Conservation (phyloP, 2,888 invertebrate species). For the Leptarthrus brevirostris region DNA sequence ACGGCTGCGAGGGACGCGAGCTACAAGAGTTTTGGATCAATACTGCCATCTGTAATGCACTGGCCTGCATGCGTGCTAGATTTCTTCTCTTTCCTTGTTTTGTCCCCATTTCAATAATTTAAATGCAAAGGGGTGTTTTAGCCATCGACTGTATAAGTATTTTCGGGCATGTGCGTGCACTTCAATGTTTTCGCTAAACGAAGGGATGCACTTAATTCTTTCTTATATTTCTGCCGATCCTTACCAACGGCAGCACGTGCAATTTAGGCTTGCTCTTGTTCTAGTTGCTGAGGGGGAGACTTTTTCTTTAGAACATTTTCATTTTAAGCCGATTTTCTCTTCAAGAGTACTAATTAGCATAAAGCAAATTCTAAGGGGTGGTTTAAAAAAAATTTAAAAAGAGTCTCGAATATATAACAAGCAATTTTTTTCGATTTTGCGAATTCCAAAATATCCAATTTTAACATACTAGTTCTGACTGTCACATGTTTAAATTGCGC, state of each 20-base stretch:
- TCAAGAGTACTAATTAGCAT: constrained; percentile 19
- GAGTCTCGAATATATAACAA: no score
- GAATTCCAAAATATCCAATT: no score
- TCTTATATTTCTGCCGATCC: constrained; percentile 18
- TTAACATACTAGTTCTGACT: no score
- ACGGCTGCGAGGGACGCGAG: background rate
- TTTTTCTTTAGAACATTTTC: constrained; percentile 16
- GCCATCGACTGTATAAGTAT: background rate
- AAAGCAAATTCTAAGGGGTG: background rate
- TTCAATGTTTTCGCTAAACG: constrained; percentile 3
- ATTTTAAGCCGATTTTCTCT: constrained; percentile 44
- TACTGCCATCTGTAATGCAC: constrained; percentile 46
- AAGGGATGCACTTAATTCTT: constrained; percentile 38
- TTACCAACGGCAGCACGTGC: constrained; percentile 48
- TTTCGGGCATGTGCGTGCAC: constrained; percentile 40
- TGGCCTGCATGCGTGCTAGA: constrained; percentile 40
- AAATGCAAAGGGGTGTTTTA: constrained; percentile 25
- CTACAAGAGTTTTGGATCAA: constrained; percentile 43
- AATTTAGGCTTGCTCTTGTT: constrained; percentile 5
- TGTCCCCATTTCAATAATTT: background rate
- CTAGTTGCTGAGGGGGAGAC: background rate
- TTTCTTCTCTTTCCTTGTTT: background rate
- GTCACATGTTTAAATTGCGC: no score
- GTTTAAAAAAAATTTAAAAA: no score
- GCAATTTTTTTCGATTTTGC: no score